Percentiles rank a stretch among this genome's conserved stretches.
Evolutionary conservation across 2,888 invertebrate species (phyloP).

Genomic region (Prosopocoilus inquinatus): DNA sequence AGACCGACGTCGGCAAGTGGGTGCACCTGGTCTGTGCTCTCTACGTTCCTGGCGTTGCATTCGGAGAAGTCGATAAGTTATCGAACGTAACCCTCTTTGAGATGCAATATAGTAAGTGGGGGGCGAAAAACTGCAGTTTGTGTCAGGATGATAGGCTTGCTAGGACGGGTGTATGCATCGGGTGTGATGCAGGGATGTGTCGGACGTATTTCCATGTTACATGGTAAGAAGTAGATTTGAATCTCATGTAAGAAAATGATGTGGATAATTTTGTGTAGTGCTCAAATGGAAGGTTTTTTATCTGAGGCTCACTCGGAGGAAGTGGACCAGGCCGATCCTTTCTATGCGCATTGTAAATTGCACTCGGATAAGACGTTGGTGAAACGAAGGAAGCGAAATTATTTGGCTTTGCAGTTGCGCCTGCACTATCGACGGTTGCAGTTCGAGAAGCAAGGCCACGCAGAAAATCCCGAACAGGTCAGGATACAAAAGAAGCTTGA

Average conservation of each 20-base stretch:
- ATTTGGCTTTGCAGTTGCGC: conserved; percentile 81
- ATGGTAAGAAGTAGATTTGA: conserved; percentile 60
- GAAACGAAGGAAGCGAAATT: conserved; percentile 77
- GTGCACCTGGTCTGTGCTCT: conserved; percentile 97
- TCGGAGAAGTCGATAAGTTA: conserved; percentile 90
- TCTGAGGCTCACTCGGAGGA: conserved; percentile 91
- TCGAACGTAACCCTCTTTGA: conserved; percentile 93
- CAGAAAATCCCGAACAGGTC: conserved; percentile 66
- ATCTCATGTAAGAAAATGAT: conserved; percentile 5
- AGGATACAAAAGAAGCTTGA: conserved; percentile 78
- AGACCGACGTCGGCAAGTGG: conserved; percentile 97
- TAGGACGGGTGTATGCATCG: conserved; percentile 92
- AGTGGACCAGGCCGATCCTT: conserved; percentile 92
- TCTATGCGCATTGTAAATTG: conserved; percentile 93
- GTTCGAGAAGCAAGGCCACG: conserved; percentile 61
- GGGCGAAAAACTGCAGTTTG: conserved; percentile 85
- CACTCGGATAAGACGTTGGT: conserved; percentile 91
- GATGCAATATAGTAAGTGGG: conserved; percentile 97
- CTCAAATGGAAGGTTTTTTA: conserved; percentile 87
- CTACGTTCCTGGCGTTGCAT: conserved; percentile 95
- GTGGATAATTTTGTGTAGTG: conserved; percentile 56
- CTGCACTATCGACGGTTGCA: conserved; percentile 65
- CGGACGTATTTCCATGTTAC: conserved; percentile 97
- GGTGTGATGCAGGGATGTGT: conserved; percentile 98
- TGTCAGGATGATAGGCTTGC: conserved; percentile 86